phyloP scores from a whole-genome alignment of 2,113 vertebrate genomes.

The Rynchops niger region DNA sequence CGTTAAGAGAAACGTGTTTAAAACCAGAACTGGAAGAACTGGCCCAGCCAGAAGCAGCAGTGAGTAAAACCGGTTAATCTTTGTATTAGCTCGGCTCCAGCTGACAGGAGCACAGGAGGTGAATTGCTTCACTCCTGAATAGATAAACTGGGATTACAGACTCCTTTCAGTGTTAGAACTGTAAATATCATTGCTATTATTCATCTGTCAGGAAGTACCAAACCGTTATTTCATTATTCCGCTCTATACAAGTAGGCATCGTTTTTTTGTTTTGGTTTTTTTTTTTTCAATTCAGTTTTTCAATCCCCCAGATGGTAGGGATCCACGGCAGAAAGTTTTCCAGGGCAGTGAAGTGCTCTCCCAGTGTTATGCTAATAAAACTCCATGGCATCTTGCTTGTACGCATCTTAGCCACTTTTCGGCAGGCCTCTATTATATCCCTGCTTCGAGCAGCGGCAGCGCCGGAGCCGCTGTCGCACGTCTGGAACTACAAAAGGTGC shows the following conservation, averaged over 20 bases:
- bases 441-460: neutral
- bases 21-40: neutral
- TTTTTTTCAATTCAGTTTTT: neutral
- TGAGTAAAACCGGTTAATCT: neutral
- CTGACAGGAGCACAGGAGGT: neutral
- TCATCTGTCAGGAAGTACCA: neutral
- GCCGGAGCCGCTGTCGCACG: fast-evolving
- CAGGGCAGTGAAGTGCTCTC: neutral
- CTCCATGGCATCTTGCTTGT: neutral
- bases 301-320: neutral
- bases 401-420: neutral
- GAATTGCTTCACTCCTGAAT: neutral
- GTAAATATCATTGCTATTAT: neutral
- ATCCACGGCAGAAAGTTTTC: neutral
- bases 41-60: neutral
- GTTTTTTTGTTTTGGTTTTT: neutral
- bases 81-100: neutral
- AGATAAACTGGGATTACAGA: neutral
- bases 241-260: neutral
- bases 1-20: neutral
- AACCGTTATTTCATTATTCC: neutral
- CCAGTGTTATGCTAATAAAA: neutral
- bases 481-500: neutral
- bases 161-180: constrained; percentile 8
- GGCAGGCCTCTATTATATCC: neutral